phyloP scores from a whole-genome alignment of 2,113 vertebrate species.

The Protobothrops mucrosquamatus region DNA sequence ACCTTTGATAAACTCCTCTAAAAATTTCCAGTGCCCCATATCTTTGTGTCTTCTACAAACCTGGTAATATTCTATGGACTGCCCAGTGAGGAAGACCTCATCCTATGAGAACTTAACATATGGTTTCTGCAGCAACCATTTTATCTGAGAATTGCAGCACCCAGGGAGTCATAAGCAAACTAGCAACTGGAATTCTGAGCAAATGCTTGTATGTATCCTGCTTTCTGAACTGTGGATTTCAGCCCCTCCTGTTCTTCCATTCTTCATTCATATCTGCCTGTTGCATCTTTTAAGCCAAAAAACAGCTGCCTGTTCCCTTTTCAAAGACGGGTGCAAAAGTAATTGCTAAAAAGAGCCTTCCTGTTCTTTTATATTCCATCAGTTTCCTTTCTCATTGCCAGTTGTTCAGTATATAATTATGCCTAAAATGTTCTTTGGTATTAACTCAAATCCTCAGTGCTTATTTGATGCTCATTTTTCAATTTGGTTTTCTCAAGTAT shows the following conservation, averaged over 20 bases:
- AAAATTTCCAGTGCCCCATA: neutral
- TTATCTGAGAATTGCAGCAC: neutral
- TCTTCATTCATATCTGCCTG: constrained; percentile 42
- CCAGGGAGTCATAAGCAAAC: neutral
- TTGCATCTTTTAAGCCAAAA: constrained; percentile 35
- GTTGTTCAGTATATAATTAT: constrained; percentile 60
- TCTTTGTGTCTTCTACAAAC: neutral
- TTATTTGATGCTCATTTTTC: constrained; percentile 60
- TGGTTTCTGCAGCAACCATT: neutral
- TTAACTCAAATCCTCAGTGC: constrained; percentile 58
- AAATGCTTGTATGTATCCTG: neutral
- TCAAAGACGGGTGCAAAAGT: constrained; percentile 52
- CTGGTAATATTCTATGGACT: neutral
- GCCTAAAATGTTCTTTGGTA: constrained; percentile 65
- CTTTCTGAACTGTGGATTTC: constrained; percentile 46
- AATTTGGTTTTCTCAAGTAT: constrained; percentile 60
- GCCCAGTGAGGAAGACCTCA: neutral
- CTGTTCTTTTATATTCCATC: constrained; percentile 54
- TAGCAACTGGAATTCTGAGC: neutral
- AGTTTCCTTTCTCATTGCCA: constrained; percentile 54
- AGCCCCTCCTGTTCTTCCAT: constrained; percentile 53
- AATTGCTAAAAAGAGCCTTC: constrained; percentile 55
- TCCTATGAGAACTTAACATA: neutral
- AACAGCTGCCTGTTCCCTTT: constrained; percentile 55
- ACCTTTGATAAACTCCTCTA: neutral